Evolutionary conservation across 2,113 vertebrate genomes (phyloP).

Genomic region (Pseudopodoces humilis): DNA sequence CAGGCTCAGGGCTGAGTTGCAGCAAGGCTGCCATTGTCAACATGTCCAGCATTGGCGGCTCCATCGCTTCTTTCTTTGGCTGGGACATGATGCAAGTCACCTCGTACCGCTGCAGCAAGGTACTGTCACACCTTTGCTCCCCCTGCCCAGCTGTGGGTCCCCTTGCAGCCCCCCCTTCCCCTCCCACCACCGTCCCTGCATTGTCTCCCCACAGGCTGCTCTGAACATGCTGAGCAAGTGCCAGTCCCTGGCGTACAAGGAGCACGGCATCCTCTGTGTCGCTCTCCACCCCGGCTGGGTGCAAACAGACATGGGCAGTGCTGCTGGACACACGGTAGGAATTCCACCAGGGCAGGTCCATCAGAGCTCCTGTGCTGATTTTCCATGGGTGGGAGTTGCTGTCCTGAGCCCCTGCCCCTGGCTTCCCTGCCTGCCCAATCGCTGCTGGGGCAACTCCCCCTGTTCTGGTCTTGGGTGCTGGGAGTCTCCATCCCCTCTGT

Average conservation of each 20-base stretch:
- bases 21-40: slow-evolving; percentile 49
- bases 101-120: slow-evolving; percentile 57
- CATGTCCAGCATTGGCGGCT: slow-evolving; percentile 34
- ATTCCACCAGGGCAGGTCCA: neutral
- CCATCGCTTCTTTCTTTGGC: neutral
- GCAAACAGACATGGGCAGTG: neutral
- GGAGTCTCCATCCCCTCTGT: neutral
- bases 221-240: slow-evolving; percentile 41
- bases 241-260: neutral
- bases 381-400: neutral
- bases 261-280: neutral
- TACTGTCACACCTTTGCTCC: neutral
- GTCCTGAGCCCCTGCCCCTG: neutral
- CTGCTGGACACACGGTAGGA: neutral
- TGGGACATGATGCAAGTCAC: neutral
- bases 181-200: neutral
- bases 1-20: neutral
- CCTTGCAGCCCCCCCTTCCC: neutral
- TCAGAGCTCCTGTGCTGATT: neutral
- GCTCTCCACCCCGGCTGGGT: neutral
- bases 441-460: neutral
- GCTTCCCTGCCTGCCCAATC: neutral
- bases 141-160: neutral
- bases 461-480: neutral
- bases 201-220: neutral